Percentiles rank a stretch among this genome's conserved stretches.
phyloP scores from a whole-genome alignment of 2,113 vertebrate species.

The Leiothrix lutea region DNA sequence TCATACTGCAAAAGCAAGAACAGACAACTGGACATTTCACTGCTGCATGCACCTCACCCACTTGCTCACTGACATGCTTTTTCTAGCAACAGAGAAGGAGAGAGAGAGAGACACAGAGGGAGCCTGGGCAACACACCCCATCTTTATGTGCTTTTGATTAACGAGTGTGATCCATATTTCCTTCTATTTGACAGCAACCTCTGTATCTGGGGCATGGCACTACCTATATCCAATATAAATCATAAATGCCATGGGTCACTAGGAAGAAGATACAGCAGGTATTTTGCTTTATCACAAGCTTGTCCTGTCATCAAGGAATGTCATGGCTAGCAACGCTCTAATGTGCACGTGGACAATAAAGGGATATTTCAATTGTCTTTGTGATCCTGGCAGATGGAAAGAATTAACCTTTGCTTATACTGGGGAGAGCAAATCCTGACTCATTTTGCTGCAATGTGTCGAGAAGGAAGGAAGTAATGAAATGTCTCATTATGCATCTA shows the following conservation, averaged over 20 bases:
- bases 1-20: not conserved
- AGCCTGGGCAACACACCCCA: not conserved
- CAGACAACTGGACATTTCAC: not conserved
- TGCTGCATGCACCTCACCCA: not conserved
- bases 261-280: not conserved
- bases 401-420: not conserved
- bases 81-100: not conserved
- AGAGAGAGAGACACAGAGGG: not conserved
- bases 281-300: not conserved
- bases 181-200: not conserved
- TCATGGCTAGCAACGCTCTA: not conserved
- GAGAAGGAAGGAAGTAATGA: constrained; percentile 54
- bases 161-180: not conserved
- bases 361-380: not conserved
- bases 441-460: not conserved
- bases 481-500: constrained; percentile 1
- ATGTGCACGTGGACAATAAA: not conserved
- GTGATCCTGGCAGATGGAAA: not conserved
- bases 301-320: not conserved
- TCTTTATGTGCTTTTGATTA: not conserved
- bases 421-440: not conserved
- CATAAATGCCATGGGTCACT: not conserved
- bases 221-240: not conserved
- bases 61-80: not conserved
- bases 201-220: not conserved